These are phyloP conservation scores for Potamarius usumacintae DNA, from an alignment of 2,113 vertebrate genomes.

Conservation along the genomic window DNA sequence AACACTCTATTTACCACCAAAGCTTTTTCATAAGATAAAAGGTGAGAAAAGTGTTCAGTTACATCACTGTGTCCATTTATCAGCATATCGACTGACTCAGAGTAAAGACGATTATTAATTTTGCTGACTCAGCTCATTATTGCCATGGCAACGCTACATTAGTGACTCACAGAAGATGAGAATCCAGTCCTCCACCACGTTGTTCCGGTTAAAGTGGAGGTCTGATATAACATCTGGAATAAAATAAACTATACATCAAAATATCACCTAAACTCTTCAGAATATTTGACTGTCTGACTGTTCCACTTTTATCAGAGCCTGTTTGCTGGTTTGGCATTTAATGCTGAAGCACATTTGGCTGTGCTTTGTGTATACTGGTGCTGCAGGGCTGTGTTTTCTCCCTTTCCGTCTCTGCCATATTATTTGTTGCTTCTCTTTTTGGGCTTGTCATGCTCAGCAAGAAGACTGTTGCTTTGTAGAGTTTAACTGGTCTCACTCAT, in stretches of 20 bases:
- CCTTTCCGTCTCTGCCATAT: constrained; percentile 26
- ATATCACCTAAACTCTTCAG: neutral
- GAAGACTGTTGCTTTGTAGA: constrained; percentile 5
- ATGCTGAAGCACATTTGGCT: constrained; percentile 21
- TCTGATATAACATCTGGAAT: neutral
- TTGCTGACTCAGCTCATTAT: constrained; percentile 3
- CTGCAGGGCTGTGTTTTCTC: constrained; percentile 57
- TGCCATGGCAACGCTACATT: neutral
- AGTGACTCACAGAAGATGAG: neutral
- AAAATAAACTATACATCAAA: neutral
- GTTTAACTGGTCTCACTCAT: constrained; percentile 39
- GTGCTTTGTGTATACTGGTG: constrained; percentile 55
- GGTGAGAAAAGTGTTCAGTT: neutral
- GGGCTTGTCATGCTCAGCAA: constrained; percentile 32
- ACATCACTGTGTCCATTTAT: constrained; percentile 2
- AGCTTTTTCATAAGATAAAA: neutral
- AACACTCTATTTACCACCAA: neutral
- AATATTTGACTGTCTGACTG: neutral
- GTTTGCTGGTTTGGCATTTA: constrained; percentile 38
- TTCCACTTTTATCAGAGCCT: constrained; percentile 24
- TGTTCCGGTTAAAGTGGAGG: neutral
- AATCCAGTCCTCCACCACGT: neutral
- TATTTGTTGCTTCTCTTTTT: constrained; percentile 9
- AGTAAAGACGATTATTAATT: neutral
- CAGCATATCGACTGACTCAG: constrained; percentile 9